Base-by-base conservation (phyloP, 1,140 invertebrate genomes). In the Dendrolimus punctatus region DNA sequence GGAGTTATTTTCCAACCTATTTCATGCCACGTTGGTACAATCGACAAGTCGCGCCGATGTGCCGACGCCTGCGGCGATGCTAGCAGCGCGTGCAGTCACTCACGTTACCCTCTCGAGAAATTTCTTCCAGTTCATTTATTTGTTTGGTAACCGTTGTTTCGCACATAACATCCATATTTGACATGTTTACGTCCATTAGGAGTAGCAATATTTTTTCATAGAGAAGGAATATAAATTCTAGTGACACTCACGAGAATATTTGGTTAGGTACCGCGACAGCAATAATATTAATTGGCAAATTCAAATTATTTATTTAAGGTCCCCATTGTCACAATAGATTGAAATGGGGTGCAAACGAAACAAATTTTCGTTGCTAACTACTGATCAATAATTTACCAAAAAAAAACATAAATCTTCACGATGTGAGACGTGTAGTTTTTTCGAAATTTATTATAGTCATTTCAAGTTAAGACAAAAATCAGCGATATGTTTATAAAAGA, bases 1-100 rank as follows among this genome's bases (percentile, higher is more conserved):
- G 59, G 62, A 75, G 79, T 80, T 80, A 76, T 84, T 84, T 84
- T 79, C 77, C 79, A 69, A 78, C 69, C 76, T 80, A 81, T 84
- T 84, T 81, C 68, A 70, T 77, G 67, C 61, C 58, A 64, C 66
- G 61, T 75, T 70, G 58, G 57, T 66, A 71, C 73, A 64, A 69
- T 70, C 66, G 70, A 73, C 68, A 73, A 66, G 60, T 68, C 75
- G 58, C 64, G 23, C 23, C 23, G 23, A 23, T 23, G 23, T 23
- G 23, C 23, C 23, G 23, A 23, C 23, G 23, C 23, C 23, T 2
- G 23, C 23, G 23, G 23, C 23, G 23, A 23, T 23, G 23, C 23
- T 23, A 23, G 23, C 23, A 23, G 23, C 23, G 23, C 63, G 58
- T 63, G 63, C 66, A 59, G 62, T 69, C 57, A 46, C 50, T 54